phyloP scores from a whole-genome alignment of 2,113 vertebrate species.

The Hippocampus comes region DNA sequence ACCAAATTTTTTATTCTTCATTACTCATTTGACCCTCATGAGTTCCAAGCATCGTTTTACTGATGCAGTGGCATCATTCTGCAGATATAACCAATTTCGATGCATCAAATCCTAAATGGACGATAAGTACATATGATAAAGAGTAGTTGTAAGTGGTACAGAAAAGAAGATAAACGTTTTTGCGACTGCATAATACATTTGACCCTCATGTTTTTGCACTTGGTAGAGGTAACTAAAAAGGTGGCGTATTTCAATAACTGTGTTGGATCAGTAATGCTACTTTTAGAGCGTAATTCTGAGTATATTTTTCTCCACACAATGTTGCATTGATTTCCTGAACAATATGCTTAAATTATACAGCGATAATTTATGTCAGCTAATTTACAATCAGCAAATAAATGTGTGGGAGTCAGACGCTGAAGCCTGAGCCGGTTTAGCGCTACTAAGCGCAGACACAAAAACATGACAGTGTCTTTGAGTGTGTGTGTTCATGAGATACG shows the following conservation, averaged over 20 bases:
- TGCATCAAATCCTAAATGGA: neutral
- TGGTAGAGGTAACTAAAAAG: neutral
- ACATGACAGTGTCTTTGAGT: constrained; percentile 27
- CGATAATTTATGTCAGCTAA: neutral
- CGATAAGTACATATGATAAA: neutral
- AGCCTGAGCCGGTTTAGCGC: constrained; percentile 27
- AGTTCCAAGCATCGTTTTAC: neutral
- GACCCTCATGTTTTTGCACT: neutral
- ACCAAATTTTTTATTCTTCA: neutral
- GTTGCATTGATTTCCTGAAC: neutral
- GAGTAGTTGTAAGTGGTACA: neutral
- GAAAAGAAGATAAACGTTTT: neutral
- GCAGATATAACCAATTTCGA: neutral
- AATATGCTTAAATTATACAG: neutral
- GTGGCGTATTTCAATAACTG: neutral
- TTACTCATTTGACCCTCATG: neutral
- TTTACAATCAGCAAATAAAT: neutral
- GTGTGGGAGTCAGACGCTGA: constrained; percentile 18
- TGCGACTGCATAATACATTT: neutral
- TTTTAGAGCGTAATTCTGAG: neutral
- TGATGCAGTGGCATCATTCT: neutral
- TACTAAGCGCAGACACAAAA: constrained; percentile 21
- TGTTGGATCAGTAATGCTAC: too few relatives aligned
- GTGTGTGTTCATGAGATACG: constrained; percentile 16
- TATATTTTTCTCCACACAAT: neutral